A percentile compares a stretch with the other conserved stretches of the same genome.
These are phyloP conservation scores for Argya squamiceps DNA, from an alignment of 2,797 vertebrate species.

Conservation along the genomic window DNA sequence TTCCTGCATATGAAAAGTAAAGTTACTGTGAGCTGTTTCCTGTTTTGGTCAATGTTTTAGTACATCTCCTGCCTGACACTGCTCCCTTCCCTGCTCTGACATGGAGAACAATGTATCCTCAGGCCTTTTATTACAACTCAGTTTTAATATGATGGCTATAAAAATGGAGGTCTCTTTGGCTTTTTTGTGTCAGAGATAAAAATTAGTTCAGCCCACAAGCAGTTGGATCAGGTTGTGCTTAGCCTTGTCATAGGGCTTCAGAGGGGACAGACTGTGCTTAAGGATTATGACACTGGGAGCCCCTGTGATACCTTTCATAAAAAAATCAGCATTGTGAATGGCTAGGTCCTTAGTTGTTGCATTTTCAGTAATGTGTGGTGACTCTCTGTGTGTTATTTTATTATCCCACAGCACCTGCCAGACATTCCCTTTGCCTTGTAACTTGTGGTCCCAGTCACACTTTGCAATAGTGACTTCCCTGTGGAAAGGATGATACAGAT, in stretches of 20 bases:
- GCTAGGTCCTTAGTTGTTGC: not conserved
- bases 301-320: not conserved
- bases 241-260: not conserved
- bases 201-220: not conserved
- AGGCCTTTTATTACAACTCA: not conserved
- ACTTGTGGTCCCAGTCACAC: not conserved
- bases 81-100: not conserved
- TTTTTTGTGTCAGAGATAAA: not conserved
- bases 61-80: not conserved
- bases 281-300: not conserved
- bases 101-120: not conserved
- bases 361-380: not conserved
- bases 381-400: not conserved
- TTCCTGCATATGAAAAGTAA: not conserved
- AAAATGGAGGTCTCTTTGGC: not conserved
- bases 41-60: not conserved
- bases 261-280: not conserved
- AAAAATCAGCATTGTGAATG: not conserved
- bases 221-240: not conserved
- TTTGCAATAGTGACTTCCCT: not conserved
- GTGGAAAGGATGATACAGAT: not conserved
- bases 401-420: not conserved
- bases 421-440: not conserved
- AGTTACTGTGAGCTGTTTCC: not conserved
- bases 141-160: not conserved